These are phyloP conservation scores for Zaprionus ornatus DNA, from an alignment of 1,140 invertebrate species.

Conservation along the genomic window DNA sequence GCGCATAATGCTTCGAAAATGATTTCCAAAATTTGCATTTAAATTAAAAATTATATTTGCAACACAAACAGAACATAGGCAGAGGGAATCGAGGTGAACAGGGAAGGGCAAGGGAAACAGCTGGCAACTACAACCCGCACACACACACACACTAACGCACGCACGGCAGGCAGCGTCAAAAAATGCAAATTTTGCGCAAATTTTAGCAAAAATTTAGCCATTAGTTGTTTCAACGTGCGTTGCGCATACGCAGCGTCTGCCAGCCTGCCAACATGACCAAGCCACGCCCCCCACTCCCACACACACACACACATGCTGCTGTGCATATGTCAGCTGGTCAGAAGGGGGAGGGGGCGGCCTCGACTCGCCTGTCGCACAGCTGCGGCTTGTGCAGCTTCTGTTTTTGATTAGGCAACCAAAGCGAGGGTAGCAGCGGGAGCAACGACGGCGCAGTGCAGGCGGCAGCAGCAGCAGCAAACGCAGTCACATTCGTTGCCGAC, in stretches of 20 bases:
- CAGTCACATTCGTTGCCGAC: not conserved
- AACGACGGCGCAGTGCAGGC: not conserved
- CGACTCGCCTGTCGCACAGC: slow-evolving; percentile 50
- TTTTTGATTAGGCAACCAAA: slow-evolving; percentile 72
- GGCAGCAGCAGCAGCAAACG: not conserved
- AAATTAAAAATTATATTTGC: slow-evolving; percentile 83
- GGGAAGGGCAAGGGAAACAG: not conserved
- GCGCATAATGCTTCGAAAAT: slow-evolving; percentile 82
- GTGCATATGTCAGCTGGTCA: slow-evolving; percentile 34
- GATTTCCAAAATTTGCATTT: slow-evolving; percentile 82
- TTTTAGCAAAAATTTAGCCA: slow-evolving; percentile 75
- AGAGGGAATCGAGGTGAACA: not conserved
- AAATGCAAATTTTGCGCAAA: slow-evolving; percentile 79
- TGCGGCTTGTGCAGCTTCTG: slow-evolving; percentile 72
- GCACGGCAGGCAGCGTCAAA: slow-evolving; percentile 54
- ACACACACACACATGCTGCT: slow-evolving; percentile 20
- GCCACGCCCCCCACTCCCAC: not conserved
- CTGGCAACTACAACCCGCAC: slow-evolving; percentile 38
- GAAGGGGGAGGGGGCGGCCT: not conserved
- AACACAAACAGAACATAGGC: slow-evolving; percentile 66
- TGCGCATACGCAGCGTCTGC: slow-evolving; percentile 76
- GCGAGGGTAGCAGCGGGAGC: not conserved
- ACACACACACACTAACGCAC: slow-evolving; percentile 22
- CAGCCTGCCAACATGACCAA: slow-evolving; percentile 5
- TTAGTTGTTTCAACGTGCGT: slow-evolving; percentile 71